Conservation (phyloP, 2,797 vertebrate species). For the Chloroceryle amazona region DNA sequence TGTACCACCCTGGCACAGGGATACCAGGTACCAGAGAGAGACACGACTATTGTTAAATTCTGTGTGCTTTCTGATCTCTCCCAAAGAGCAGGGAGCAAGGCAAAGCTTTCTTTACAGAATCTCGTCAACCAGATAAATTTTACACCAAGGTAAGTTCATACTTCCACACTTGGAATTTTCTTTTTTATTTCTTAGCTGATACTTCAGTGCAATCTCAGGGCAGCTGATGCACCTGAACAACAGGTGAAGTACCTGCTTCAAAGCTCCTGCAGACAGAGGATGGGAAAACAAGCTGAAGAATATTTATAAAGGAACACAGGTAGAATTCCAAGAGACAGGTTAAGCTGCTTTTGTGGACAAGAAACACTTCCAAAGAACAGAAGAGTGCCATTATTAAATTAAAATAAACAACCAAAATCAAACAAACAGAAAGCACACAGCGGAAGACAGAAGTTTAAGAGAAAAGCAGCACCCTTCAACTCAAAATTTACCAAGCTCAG, state of each 20-base stretch:
- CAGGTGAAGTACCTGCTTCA: not conserved
- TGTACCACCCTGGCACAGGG: not conserved
- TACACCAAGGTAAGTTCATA: not conserved
- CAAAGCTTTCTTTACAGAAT: not conserved
- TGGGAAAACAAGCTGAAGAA: not conserved
- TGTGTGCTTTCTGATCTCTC: not conserved
- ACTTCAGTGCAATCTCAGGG: not conserved
- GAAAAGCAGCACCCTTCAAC: not conserved
- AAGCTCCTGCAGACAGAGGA: not conserved
- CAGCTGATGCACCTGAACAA: not conserved
- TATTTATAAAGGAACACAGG: not conserved
- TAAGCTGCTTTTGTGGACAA: not conserved
- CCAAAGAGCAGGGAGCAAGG: not conserved
- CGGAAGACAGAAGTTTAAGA: not conserved
- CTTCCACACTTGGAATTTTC: not conserved
- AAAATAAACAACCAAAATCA: not conserved
- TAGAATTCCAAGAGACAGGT: constrained; percentile 20
- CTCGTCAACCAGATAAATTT: not conserved
- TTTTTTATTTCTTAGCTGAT: not conserved
- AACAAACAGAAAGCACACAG: not conserved
- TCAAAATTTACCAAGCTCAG: not conserved
- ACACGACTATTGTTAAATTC: accelerated
- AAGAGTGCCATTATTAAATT: not conserved
- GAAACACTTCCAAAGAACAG: not conserved
- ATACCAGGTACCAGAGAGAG: not conserved